phyloP scores from a whole-genome alignment of 2,888 invertebrate genomes.

The Parapristionchus giblindavisi region DNA sequence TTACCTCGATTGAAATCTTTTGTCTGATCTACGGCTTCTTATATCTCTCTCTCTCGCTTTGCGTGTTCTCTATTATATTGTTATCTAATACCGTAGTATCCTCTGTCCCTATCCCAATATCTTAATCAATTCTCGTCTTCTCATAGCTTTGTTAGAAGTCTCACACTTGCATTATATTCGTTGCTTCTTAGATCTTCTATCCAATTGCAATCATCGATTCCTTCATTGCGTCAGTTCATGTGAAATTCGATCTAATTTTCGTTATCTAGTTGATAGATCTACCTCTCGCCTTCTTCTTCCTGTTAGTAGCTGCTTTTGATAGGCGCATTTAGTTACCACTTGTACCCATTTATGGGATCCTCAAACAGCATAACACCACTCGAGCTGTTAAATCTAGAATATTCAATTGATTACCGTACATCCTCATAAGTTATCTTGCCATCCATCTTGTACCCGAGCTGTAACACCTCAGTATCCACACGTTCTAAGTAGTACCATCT shows the following conservation, averaged over 20 bases:
- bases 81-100: background rate
- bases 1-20: background rate
- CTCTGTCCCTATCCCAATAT: background rate
- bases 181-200: background rate
- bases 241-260: slow-evolving; percentile 11
- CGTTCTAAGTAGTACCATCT: too few relatives aligned
- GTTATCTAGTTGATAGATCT: too few relatives aligned
- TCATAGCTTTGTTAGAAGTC: background rate
- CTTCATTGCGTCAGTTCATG: background rate
- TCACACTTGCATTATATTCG: background rate
- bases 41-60: slow-evolving; percentile 7
- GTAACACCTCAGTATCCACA: background rate
- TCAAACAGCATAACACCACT: background rate
- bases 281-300: too few relatives aligned
- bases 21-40: slow-evolving; percentile 5
- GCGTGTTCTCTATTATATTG: slow-evolving; percentile 7
- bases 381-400: slow-evolving; percentile 27
- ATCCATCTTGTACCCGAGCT: slow-evolving; percentile 8
- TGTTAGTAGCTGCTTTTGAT: too few relatives aligned
- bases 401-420: slow-evolving; percentile 33
- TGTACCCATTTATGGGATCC: background rate
- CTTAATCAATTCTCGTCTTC: background rate
- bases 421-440: slow-evolving; percentile 24
- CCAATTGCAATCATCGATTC: background rate
- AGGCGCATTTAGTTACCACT: background rate